Percentiles rank a stretch among this genome's conserved stretches.
Evolutionary conservation across 2,113 vertebrate genomes (phyloP).

Genomic region (Phoxinus phoxinus): DNA sequence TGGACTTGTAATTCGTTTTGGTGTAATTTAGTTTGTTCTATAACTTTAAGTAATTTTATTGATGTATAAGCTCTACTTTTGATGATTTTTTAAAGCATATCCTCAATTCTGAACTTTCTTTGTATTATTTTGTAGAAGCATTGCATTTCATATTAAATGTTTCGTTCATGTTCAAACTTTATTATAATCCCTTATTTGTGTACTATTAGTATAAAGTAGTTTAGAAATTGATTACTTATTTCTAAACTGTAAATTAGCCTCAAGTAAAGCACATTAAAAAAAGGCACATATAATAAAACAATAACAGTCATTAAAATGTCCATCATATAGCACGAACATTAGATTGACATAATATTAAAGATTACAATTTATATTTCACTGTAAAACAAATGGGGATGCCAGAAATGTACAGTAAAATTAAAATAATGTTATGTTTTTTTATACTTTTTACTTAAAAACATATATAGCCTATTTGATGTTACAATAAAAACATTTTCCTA

Average conservation of each 20-base stretch:
- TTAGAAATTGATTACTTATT: background rate
- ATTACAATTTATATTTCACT: background rate
- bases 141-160: too few relatives aligned
- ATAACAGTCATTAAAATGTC: background rate
- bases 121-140: background rate
- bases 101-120: background rate
- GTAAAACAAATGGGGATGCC: background rate
- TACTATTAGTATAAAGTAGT: background rate
- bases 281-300: background rate
- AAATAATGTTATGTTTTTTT: too few relatives aligned
- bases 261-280: background rate
- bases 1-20: constrained; percentile 14
- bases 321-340: background rate
- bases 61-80: background rate
- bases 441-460: too few relatives aligned
- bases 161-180: background rate
- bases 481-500: too few relatives aligned
- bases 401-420: background rate
- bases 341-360: background rate
- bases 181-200: background rate
- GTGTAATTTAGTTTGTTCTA: constrained; percentile 23
- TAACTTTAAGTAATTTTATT: background rate
- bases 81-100: background rate
- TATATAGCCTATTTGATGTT: too few relatives aligned
- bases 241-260: background rate